Conservation (phyloP, 1,140 invertebrate genomes). For the Drosophila gunungcola region DNA sequence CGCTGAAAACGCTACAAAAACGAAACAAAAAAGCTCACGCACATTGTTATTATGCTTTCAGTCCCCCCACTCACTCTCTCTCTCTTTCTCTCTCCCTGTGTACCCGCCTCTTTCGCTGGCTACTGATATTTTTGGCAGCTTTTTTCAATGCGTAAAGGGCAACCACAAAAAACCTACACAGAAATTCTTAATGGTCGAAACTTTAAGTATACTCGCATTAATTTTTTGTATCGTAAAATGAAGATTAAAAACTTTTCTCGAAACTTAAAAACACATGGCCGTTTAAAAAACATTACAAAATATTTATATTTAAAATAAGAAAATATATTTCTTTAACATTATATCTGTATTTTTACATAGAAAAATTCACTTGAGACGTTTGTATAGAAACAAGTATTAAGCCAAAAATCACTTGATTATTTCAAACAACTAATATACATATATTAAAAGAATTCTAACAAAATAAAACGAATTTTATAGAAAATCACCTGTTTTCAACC, state of each 20-base stretch:
- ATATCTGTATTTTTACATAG: no score
- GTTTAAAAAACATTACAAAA: no score
- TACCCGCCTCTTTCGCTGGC: conserved; percentile 23
- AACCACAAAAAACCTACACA: conserved; percentile 10
- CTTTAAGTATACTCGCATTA: conserved; percentile 1
- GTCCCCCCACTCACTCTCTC: conserved; percentile 13
- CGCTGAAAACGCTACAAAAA: conserved; percentile 52
- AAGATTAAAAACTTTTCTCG: background rate
- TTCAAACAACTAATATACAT: no score
- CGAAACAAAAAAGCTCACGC: conserved; percentile 57
- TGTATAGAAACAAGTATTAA: no score
- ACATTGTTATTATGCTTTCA: conserved; percentile 49
- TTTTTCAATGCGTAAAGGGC: conserved; percentile 41
- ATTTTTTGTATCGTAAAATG: background rate
- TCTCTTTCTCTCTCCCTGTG: conserved; percentile 6
- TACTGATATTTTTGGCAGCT: conserved; percentile 69
- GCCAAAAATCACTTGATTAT: no score
- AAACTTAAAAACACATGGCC: no score
- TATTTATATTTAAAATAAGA: no score
- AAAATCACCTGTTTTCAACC: no score
- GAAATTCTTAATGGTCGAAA: background rate
- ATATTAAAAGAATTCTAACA: no score
- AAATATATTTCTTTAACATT: no score
- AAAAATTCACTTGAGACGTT: no score
- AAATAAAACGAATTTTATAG: no score